phyloP scores from a whole-genome alignment of 2,797 vertebrate species.

The Onychomys torridus region DNA sequence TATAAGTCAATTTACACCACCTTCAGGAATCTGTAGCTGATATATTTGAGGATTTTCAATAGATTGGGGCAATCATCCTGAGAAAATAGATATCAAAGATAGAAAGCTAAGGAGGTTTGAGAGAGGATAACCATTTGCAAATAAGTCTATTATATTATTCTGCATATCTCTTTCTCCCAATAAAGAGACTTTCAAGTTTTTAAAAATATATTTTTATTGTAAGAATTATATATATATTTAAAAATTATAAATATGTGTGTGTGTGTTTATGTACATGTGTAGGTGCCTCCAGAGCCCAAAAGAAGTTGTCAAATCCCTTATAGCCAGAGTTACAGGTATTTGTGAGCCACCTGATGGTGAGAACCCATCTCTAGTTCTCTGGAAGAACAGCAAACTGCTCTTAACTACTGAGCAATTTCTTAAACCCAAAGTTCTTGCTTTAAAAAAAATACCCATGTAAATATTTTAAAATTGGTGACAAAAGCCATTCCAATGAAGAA shows the following conservation, averaged over 20 bases:
- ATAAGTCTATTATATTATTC: not conserved
- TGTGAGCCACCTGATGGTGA: not conserved
- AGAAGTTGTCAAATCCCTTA: no score
- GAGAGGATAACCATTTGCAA: not conserved
- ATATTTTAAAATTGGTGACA: not conserved
- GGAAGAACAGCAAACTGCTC: not conserved
- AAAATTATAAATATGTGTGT: no score
- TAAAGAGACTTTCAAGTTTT: not conserved
- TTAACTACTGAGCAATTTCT: not conserved
- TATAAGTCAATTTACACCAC: not conserved
- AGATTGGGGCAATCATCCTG: not conserved
- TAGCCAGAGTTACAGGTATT: not conserved
- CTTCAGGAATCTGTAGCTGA: not conserved
- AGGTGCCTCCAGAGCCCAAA: not conserved
- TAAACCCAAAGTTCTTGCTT: not conserved
- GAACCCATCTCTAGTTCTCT: not conserved
- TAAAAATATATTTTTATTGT: not conserved
- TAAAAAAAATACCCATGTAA: not conserved
- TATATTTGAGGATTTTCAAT: not conserved
- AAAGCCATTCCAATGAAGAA: slow-evolving; percentile 28
- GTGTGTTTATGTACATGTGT: not conserved
- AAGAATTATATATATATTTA: not conserved
- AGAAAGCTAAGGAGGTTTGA: not conserved
- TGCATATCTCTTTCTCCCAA: not conserved
- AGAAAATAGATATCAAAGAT: not conserved